Evolutionary conservation across 2,888 invertebrate species (phyloP).

Genomic region (Deilephila porcellus): DNA sequence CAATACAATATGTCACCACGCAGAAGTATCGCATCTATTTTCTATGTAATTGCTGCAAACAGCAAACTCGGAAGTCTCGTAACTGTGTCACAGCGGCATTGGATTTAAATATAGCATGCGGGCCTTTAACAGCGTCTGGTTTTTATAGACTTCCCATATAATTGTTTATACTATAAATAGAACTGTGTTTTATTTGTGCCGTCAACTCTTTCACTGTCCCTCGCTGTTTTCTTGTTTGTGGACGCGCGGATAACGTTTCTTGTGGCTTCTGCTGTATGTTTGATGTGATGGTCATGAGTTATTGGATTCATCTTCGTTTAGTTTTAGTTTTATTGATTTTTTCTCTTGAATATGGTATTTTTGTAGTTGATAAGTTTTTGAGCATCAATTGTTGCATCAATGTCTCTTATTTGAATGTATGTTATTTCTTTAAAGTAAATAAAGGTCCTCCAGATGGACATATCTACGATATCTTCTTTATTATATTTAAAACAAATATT

Average conservation of each 20-base stretch:
- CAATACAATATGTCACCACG: not conserved
- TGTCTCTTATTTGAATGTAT: too few relatives aligned
- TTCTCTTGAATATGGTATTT: too few relatives aligned
- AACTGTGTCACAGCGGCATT: constrained; percentile 40
- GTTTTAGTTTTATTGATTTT: too few relatives aligned
- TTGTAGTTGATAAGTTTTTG: too few relatives aligned
- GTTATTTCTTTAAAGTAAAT: too few relatives aligned
- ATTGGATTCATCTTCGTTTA: too few relatives aligned
- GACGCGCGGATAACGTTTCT: constrained; percentile 4
- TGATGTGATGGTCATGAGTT: not conserved
- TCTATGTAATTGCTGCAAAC: constrained; percentile 19
- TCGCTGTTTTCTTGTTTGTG: constrained; percentile 17
- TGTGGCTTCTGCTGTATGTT: not conserved
- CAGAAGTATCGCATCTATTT: not conserved
- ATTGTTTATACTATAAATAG: constrained; percentile 39
- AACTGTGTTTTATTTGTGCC: constrained; percentile 19
- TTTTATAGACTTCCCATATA: constrained; percentile 37
- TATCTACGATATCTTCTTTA: too few relatives aligned
- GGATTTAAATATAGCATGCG: constrained; percentile 45
- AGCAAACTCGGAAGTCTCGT: constrained; percentile 28
- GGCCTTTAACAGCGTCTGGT: constrained; percentile 39
- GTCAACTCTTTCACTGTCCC: constrained; percentile 20
- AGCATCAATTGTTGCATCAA: too few relatives aligned
- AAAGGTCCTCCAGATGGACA: too few relatives aligned
- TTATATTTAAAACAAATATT: too few relatives aligned